These are phyloP conservation scores for Wiebesia pumilae DNA, from an alignment of 1,140 invertebrate genomes.

Conservation along the genomic window DNA sequence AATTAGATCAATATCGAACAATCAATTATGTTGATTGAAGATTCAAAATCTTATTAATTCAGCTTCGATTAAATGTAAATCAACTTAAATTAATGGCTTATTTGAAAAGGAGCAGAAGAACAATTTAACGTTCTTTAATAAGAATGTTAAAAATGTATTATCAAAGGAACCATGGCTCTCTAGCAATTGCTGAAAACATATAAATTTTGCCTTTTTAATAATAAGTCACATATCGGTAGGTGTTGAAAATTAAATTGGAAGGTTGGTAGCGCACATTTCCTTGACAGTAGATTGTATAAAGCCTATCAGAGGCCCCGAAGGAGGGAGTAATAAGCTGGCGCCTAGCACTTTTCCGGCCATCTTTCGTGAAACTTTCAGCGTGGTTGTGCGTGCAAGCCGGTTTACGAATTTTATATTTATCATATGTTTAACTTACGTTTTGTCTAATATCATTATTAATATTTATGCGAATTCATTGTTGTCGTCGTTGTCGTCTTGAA, in stretches of 20 bases:
- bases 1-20: too few relatives aligned
- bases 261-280: constrained; percentile 7
- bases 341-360: constrained; percentile 39
- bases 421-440: not conserved
- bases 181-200: too few relatives aligned
- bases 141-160: too few relatives aligned
- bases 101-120: too few relatives aligned
- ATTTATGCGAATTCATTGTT: not conserved
- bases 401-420: constrained; percentile 1
- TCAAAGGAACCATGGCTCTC: too few relatives aligned
- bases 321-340: constrained; percentile 8
- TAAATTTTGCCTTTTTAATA: too few relatives aligned
- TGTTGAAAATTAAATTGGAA: not conserved
- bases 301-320: not conserved
- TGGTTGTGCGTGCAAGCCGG: constrained; percentile 32
- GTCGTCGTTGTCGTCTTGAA: not conserved
- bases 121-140: too few relatives aligned
- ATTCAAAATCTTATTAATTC: too few relatives aligned
- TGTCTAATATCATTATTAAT: not conserved
- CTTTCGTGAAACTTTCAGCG: constrained; percentile 41
- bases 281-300: not conserved
- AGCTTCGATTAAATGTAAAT: too few relatives aligned
- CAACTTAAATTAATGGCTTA: too few relatives aligned
- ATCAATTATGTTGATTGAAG: too few relatives aligned
- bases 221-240: not conserved